A percentile compares a stretch with the other conserved stretches of the same genome.
phyloP scores from a whole-genome alignment of 2,888 invertebrate species.

The Drosophila algonquin region DNA sequence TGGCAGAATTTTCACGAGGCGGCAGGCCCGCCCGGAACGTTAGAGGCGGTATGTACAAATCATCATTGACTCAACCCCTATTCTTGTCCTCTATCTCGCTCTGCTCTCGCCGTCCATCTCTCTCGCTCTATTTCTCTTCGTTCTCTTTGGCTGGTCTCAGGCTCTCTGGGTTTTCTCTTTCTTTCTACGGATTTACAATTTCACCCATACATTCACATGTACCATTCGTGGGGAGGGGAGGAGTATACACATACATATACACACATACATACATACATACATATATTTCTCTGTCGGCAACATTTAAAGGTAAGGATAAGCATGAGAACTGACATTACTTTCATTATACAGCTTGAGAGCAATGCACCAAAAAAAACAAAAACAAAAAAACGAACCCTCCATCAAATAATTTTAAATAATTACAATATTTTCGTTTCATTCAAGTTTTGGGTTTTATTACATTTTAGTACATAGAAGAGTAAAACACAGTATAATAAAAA shows the following conservation, averaged over 20 bases:
- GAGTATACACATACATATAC: background rate
- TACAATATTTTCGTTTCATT: background rate
- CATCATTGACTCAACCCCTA: conserved; percentile 45
- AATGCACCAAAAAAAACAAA: background rate
- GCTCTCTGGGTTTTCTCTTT: conserved; percentile 20
- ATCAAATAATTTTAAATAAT: background rate
- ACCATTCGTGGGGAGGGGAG: background rate
- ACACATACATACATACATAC: background rate
- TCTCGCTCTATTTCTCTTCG: conserved; percentile 26
- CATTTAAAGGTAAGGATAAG: conserved; percentile 6
- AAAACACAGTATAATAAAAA: too few species aligned
- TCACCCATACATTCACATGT: conserved; percentile 16
- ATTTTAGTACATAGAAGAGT: too few species aligned
- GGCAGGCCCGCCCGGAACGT: conserved; percentile 27
- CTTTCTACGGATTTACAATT: conserved; percentile 7
- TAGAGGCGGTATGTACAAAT: conserved; percentile 33
- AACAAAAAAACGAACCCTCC: background rate
- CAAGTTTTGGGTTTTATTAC: background rate
- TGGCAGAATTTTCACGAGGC: conserved; percentile 60
- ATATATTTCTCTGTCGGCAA: background rate
- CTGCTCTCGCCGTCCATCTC: conserved; percentile 40
- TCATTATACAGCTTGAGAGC: background rate
- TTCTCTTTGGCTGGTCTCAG: conserved; percentile 26
- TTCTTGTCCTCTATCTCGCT: conserved; percentile 52
- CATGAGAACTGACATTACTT: background rate